phyloP scores from a whole-genome alignment of 2,888 invertebrate genomes.

The Latrodectus elegans region DNA sequence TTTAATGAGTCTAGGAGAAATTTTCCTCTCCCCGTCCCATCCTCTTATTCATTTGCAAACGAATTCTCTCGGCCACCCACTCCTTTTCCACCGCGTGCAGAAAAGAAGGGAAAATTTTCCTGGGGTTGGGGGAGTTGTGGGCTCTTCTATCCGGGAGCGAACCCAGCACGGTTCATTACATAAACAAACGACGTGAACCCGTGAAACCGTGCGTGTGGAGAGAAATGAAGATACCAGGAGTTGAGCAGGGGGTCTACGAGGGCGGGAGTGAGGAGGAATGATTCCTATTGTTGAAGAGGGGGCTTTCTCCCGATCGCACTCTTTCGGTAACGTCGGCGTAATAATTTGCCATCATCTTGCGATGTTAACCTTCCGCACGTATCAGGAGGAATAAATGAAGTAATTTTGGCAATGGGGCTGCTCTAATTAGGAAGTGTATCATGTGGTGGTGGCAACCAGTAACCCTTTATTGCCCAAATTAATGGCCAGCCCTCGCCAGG shows the following conservation, averaged over 20 bases:
- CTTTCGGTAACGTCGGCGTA: conserved; percentile 49
- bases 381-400: conserved; percentile 65
- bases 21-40: conserved; percentile 4
- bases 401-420: conserved; percentile 65
- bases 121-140: too few species aligned
- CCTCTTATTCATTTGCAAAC: conserved; percentile 42
- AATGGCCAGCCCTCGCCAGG: conserved; percentile 52
- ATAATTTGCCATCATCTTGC: conserved; percentile 65
- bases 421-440: conserved; percentile 65
- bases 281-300: conserved; percentile 45
- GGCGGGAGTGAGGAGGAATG: conserved; percentile 1
- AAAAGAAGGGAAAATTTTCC: conserved; percentile 28
- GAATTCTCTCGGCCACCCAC: conserved; percentile 25
- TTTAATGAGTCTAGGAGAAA: conserved; percentile 45
- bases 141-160: conserved; percentile 4
- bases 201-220: conserved; percentile 59
- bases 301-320: conserved; percentile 37
- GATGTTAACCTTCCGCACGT: conserved; percentile 47
- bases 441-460: conserved; percentile 62
- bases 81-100: not conserved
- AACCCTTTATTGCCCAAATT: conserved; percentile 68
- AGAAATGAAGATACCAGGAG: conserved; percentile 37
- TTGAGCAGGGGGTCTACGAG: not conserved
- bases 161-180: conserved; percentile 57
- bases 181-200: conserved; percentile 58